Conservation (phyloP, 2,888 invertebrate genomes). For the Rhogogaster chlorosoma region DNA sequence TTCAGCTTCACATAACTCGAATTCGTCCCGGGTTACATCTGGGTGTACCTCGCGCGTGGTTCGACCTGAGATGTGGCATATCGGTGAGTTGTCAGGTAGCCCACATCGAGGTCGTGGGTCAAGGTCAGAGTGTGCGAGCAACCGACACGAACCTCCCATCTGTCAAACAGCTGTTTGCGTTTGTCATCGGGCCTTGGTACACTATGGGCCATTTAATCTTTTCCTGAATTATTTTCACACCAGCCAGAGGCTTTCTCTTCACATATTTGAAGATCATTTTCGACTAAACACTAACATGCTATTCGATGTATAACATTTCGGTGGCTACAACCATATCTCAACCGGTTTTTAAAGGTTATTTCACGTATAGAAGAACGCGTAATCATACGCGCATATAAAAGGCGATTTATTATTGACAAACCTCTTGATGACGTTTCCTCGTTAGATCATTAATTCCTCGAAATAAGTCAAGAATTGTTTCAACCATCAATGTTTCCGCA, state of each 20-base stretch:
- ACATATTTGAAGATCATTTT: constrained; percentile 1
- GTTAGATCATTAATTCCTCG: background rate
- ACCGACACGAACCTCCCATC: constrained; percentile 68
- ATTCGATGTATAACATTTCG: constrained; percentile 33
- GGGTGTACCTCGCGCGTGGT: background rate
- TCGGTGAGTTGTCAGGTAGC: constrained; percentile 71
- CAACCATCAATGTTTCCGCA: background rate
- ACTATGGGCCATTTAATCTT: constrained; percentile 18
- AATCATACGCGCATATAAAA: background rate
- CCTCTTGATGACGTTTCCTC: background rate
- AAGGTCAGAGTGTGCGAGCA: constrained; percentile 69
- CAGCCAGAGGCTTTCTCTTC: constrained; percentile 8
- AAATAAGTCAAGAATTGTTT: background rate
- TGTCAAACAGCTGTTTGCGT: constrained; percentile 76
- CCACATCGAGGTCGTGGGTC: constrained; percentile 73
- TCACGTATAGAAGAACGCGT: background rate
- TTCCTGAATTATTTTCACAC: background rate
- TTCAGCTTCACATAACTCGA: background rate
- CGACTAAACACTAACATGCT: background rate
- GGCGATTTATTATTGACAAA: background rate
- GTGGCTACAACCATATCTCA: background rate
- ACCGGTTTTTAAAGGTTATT: constrained; percentile 49
- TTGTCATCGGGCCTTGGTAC: constrained; percentile 30
- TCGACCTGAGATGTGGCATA: constrained; percentile 67
- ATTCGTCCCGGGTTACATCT: background rate